These are phyloP conservation scores for Bombus huntii DNA, from an alignment of 1,140 invertebrate species.

Conservation along the genomic window DNA sequence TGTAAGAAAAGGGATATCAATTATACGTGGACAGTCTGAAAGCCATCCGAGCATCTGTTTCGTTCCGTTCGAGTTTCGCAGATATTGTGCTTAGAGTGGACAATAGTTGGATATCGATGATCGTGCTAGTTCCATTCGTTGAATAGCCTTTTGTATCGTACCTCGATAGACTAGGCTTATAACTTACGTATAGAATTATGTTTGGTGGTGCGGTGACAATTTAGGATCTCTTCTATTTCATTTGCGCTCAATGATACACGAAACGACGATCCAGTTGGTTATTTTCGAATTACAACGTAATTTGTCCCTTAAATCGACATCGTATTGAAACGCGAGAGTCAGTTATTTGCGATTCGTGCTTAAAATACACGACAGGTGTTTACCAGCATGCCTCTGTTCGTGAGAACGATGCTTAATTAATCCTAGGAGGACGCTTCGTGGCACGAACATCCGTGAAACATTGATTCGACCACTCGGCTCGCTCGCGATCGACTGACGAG, in stretches of 20 bases:
- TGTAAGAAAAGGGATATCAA: slow-evolving; percentile 20
- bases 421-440: slow-evolving; percentile 57
- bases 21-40: slow-evolving; percentile 30
- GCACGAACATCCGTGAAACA: slow-evolving; percentile 68
- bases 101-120: slow-evolving; percentile 33
- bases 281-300: not conserved
- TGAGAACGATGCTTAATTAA: slow-evolving; percentile 72
- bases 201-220: not conserved
- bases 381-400: slow-evolving; percentile 33
- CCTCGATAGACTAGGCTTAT: not conserved
- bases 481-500: slow-evolving; percentile 47
- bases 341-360: slow-evolving; percentile 44
- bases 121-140: not conserved
- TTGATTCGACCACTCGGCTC: slow-evolving; percentile 45
- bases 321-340: not conserved
- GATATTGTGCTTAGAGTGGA: slow-evolving; percentile 2
- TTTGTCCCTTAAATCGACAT: not conserved
- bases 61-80: not conserved
- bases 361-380: slow-evolving; percentile 59
- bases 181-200: not conserved
- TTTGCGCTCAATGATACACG: not conserved
- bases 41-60: slow-evolving; percentile 34
- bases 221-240: not conserved
- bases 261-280: not conserved
- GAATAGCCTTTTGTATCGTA: slow-evolving; percentile 11